Evolutionary conservation across 2,888 invertebrate genomes (phyloP), one percentile per base, ranked within the genome.

Genomic region (Prostheceraeus crozeri): DNA sequence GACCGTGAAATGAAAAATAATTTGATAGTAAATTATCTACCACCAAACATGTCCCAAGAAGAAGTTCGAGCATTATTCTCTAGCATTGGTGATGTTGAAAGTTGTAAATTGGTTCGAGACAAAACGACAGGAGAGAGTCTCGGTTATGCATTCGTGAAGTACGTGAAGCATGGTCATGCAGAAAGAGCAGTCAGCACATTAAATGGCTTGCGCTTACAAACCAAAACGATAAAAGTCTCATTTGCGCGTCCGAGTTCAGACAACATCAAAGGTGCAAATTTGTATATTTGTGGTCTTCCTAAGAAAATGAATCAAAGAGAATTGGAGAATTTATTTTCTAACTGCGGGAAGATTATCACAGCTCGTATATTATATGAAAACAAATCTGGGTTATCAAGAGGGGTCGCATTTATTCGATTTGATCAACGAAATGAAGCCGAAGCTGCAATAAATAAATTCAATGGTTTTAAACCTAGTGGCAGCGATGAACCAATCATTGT

Each of bases 1-100:
- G n/a, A n/a, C n/a, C n/a, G n/a, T n/a, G n/a, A n/a, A n/a, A n/a
- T n/a, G n/a, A n/a, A n/a, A n/a, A n/a, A n/a, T n/a, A 98, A 98
- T 81, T 84, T 98, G 69, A 98, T 98, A 79, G 94, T 98, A 74
- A 98, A 98, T 82, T 98, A 98, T 80, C 83, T 98, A 79, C 98
- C 98, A 65, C 98, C 98, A 82, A 93, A 89, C 70, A 98, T 98
- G 98, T 91, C 91, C 60, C 96, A 98, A 80, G 96, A 96, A 79
- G 96, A 96, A 79, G 96, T 98, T 66, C 83, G 94, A 65, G 89
- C 93, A 60, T 82, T 99, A 58, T 99, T 99, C 81, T 89, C 91
- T 59, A 90, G 89, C 77, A 93, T 98, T 75, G 98, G 98, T 61
- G 96, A 96, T 77, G 93, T 98, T 65, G 98, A 98, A 78, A 91